These are phyloP conservation scores for Junco hyemalis DNA, from an alignment of 2,113 vertebrate genomes.

Conservation along the genomic window DNA sequence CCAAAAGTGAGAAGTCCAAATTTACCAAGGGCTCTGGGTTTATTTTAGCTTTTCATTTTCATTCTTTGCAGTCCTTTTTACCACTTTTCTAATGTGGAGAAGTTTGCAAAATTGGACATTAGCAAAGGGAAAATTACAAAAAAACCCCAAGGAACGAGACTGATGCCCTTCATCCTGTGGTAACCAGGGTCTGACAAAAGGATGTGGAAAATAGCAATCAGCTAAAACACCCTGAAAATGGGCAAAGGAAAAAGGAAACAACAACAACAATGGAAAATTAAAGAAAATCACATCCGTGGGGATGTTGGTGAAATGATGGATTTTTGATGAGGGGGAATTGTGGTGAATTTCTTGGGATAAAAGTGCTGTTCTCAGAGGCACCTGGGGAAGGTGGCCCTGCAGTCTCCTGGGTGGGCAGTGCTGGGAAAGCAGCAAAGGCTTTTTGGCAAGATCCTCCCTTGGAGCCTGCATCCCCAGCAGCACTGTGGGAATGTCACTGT, in stretches of 20 bases:
- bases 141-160: neutral
- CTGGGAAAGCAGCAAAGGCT: neutral
- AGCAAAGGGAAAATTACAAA: neutral
- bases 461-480: neutral
- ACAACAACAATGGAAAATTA: neutral
- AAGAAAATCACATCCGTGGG: neutral
- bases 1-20: neutral
- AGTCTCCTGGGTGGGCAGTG: neutral
- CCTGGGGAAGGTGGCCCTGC: accelerated
- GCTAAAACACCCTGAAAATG: neutral
- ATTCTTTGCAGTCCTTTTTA: neutral
- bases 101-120: neutral
- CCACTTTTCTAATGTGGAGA: neutral
- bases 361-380: neutral
- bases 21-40: neutral
- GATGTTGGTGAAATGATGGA: neutral
- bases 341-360: neutral
- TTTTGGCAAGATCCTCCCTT: neutral
- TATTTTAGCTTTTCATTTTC: neutral
- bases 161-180: neutral
- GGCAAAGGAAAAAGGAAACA: neutral
- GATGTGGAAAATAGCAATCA: neutral
- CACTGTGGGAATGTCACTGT: accelerated
- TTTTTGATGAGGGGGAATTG: neutral
- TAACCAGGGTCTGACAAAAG: neutral